Evolutionary conservation across 2,113 vertebrate species (phyloP).

Genomic region (Delphinapterus leucas): DNA sequence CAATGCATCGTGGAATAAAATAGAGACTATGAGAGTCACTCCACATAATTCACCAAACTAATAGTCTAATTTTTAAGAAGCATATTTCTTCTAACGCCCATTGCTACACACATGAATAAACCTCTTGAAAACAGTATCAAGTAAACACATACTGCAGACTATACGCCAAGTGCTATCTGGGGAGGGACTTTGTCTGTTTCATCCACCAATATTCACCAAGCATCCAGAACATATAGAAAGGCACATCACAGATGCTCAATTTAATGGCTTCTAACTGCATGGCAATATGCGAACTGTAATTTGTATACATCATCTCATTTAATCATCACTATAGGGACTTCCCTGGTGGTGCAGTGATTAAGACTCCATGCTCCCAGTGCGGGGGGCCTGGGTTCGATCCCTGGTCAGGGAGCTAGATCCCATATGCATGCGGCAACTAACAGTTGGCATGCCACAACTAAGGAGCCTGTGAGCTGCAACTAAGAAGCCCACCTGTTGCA

Average conservation of each 20-base stretch:
- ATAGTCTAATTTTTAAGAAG: neutral
- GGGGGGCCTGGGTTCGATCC: too few relatives aligned
- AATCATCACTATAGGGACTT: neutral
- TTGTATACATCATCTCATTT: neutral
- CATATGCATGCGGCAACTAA: too few relatives aligned
- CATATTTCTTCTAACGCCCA: neutral
- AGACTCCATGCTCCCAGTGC: too few relatives aligned
- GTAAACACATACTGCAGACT: neutral
- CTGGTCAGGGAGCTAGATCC: too few relatives aligned
- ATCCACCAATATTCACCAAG: neutral
- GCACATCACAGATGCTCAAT: neutral
- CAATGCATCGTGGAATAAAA: neutral
- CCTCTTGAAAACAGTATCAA: neutral
- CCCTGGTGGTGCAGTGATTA: too few relatives aligned
- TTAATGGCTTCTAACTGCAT: neutral
- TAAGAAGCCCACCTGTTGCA: too few relatives aligned
- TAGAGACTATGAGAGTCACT: neutral
- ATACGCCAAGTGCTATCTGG: neutral
- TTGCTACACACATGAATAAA: neutral
- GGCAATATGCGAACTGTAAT: neutral
- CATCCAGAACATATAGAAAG: neutral
- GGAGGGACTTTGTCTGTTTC: neutral
- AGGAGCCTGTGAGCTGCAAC: too few relatives aligned
- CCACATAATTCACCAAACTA: neutral
- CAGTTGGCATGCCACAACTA: too few relatives aligned